These are phyloP conservation scores for Cyphomyrmex costatus DNA, from an alignment of 1,140 invertebrate genomes.

Conservation along the genomic window DNA sequence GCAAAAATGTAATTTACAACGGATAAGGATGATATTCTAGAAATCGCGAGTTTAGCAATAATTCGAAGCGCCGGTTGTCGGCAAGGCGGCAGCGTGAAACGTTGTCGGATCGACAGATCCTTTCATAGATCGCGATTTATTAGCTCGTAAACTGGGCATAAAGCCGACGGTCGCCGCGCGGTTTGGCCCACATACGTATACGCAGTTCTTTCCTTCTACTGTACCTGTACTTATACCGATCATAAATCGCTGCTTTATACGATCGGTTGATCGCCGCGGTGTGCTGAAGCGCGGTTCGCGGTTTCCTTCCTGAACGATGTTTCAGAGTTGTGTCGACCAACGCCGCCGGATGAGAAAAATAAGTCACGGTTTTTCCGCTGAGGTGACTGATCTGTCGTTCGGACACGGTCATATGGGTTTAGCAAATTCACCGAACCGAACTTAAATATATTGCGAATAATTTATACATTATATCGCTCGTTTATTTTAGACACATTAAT, in stretches of 20 bases:
- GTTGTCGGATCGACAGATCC: conserved; percentile 79
- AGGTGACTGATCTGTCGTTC: not conserved
- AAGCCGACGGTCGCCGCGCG: conserved; percentile 70
- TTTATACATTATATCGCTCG: not conserved
- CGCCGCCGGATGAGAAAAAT: conserved; percentile 2
- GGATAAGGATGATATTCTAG: conserved; percentile 13
- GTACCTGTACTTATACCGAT: conserved; percentile 46
- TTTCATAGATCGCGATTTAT: conserved; percentile 84
- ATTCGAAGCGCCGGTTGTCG: conserved; percentile 3
- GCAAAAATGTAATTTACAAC: conserved; percentile 27
- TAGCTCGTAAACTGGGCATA: conserved; percentile 81
- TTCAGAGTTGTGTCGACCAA: conserved; percentile 57
- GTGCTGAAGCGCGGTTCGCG: conserved; percentile 74
- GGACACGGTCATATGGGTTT: too few relatives aligned
- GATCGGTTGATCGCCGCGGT: conserved; percentile 52
- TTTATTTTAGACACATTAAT: too few relatives aligned
- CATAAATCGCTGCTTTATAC: conserved; percentile 83
- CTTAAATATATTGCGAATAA: not conserved
- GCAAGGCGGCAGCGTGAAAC: conserved; percentile 21
- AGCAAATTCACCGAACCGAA: not conserved
- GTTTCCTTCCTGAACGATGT: conserved; percentile 80
- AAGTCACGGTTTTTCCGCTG: conserved; percentile 1
- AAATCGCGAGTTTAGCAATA: conserved; percentile 28
- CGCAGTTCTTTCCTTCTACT: conserved; percentile 38
- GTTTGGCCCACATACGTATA: conserved; percentile 80